These are phyloP conservation scores for Argyrosomus japonicus DNA, from an alignment of 2,113 vertebrate species.

Conservation along the genomic window DNA sequence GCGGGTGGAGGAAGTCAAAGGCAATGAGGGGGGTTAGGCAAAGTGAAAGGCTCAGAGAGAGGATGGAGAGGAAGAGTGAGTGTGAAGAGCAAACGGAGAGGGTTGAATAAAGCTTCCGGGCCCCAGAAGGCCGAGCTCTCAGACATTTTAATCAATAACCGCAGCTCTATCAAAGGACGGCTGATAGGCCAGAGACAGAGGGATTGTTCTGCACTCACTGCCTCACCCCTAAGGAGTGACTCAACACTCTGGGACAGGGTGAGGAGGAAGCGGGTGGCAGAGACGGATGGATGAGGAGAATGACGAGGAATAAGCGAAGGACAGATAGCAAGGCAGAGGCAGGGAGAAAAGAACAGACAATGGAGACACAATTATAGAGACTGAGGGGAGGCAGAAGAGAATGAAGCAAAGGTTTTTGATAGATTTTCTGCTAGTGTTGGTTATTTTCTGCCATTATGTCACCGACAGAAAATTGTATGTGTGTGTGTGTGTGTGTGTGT, in stretches of 20 bases:
- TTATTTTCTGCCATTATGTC: constrained; percentile 69
- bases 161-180: constrained; percentile 80
- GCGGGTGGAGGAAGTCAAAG: constrained; percentile 48
- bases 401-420: constrained; percentile 39
- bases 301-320: constrained; percentile 62
- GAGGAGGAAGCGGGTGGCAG: constrained; percentile 59
- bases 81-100: constrained; percentile 72
- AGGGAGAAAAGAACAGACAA: constrained; percentile 52
- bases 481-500: constrained; percentile 5
- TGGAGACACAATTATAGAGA: constrained; percentile 63
- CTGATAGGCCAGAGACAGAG: constrained; percentile 80
- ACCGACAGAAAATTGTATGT: constrained; percentile 40
- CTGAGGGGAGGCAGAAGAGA: constrained; percentile 37
- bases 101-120: constrained; percentile 79
- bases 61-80: constrained; percentile 69
- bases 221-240: constrained; percentile 75
- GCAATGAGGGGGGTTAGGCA: constrained; percentile 51
- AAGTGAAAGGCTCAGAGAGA: constrained; percentile 48
- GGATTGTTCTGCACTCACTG: constrained; percentile 78
- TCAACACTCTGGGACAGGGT: constrained; percentile 73
- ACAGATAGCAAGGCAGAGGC: constrained; percentile 57
- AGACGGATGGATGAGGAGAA: constrained; percentile 65
- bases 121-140: constrained; percentile 78
- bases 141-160: constrained; percentile 85
- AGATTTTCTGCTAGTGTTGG: constrained; percentile 59